Evolutionary conservation across 2,888 invertebrate species (phyloP), one percentile per base, ranked within the genome.

Genomic region (Acrobasis repandana): DNA sequence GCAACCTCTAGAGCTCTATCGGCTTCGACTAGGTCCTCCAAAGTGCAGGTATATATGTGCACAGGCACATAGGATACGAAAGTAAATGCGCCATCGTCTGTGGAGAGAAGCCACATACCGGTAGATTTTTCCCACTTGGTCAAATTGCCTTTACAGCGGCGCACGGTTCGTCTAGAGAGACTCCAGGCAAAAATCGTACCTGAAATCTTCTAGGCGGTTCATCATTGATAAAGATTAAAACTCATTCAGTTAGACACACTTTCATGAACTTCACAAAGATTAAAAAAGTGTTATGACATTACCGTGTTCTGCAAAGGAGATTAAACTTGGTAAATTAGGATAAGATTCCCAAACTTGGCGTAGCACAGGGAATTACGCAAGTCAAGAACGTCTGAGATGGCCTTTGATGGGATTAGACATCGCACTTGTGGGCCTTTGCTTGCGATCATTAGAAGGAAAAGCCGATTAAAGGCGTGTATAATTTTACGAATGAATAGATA

Each of bases 361-460:
- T 38, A 11, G 4, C 28, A 6, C n/a, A 11, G 10, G 38, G 14
- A 11, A 38, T 11, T 38, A 38, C 38, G 38, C 38, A 38, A 38
- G 38, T 38, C 14, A 38, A 38, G 14, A 0, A 38, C 38, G 38
- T 1, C 38, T 1, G 43, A n/a, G 43, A n/a, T n/a, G 43, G 43
- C 14, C 43, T 43, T 43, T 43, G 43, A 43, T n/a, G n/a, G n/a
- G 43, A 43, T 43, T 43, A 43, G 43, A n/a, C 43, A 43, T 43
- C 43, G 43, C 43, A 43, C 43, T 43, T 43, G 43, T 43, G 4
- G 43, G 43, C 43, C 14, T 28, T 43, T 43, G 36, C 36, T 36
- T 36, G 14, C 11, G 43, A n/a, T 43, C 11, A 43, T n/a, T 43
- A 43, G 43, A 11, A 5, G 28, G 28, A 28, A 5, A 43, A 43